Conservation (phyloP, 2,888 invertebrate genomes). For the Pollenia griseotomentosa region DNA sequence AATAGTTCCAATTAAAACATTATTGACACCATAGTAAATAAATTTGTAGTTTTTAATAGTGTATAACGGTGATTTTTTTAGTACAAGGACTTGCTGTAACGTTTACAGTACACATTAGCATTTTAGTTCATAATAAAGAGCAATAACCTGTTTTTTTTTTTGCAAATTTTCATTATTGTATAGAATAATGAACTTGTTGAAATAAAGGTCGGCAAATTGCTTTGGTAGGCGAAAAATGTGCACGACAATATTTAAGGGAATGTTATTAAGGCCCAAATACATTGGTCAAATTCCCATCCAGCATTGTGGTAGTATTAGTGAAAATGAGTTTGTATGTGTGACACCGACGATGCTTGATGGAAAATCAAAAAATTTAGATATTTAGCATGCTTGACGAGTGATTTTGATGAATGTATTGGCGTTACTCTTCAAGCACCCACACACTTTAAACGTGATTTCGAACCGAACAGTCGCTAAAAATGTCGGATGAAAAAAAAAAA, state of each 20-base stretch:
- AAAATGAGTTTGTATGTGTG: no score
- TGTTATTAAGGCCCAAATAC: no score
- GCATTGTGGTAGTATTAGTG: no score
- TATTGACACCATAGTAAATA: slow-evolving; percentile 3
- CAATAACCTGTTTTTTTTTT: slow-evolving; percentile 49
- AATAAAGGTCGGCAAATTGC: slow-evolving; percentile 54
- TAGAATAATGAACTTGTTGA: slow-evolving; percentile 63
- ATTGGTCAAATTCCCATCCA: no score
- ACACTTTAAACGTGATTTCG: no score
- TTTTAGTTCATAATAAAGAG: slow-evolving; percentile 12
- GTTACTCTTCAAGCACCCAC: no score
- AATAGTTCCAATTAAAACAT: slow-evolving; percentile 2
- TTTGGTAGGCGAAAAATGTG: slow-evolving; percentile 40
- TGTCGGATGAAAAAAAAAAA: no score
- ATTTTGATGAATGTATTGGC: no score
- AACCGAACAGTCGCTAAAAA: no score
- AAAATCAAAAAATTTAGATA: no score
- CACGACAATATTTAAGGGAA: slow-evolving; percentile 35
- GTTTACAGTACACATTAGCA: neutral
- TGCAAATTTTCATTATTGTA: slow-evolving; percentile 45
- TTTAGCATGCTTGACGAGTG: no score
- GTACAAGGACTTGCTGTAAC: slow-evolving; percentile 55
- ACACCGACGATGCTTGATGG: no score
- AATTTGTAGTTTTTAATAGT: neutral
- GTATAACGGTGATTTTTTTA: slow-evolving; percentile 23